Conservation (phyloP, 2,888 invertebrate genomes). For the Galeruca laticollis region DNA sequence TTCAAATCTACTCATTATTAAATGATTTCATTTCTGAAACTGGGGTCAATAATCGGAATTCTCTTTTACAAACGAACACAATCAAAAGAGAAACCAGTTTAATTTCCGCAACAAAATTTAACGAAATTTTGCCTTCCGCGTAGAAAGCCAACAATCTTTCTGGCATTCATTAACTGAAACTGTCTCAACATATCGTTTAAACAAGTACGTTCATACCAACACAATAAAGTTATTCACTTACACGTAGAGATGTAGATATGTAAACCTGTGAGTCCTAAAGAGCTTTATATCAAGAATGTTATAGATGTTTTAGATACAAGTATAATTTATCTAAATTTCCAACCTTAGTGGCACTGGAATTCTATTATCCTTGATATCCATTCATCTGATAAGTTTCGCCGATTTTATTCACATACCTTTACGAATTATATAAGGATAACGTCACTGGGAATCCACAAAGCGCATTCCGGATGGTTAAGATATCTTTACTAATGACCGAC, state of each 20-base stretch:
- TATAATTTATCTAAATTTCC: no score
- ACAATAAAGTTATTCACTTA: background rate
- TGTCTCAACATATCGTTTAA: constrained; percentile 8
- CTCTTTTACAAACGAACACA: no score
- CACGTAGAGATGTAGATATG: background rate
- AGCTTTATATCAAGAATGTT: no score
- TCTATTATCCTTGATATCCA: no score
- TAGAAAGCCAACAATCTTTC: background rate
- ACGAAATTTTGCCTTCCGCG: background rate
- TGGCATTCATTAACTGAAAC: constrained; percentile 27
- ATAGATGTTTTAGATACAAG: no score
- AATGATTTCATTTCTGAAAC: background rate
- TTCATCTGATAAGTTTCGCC: no score
- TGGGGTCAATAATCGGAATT: background rate
- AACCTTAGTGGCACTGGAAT: no score
- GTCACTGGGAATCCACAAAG: background rate
- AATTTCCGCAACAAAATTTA: no score
- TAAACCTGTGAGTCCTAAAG: no score
- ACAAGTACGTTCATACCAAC: constrained; percentile 1
- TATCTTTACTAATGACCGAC: constrained; percentile 29
- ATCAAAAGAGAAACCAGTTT: no score
- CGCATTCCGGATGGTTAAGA: constrained; percentile 4
- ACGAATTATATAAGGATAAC: background rate
- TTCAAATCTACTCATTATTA: no score
- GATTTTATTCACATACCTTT: background rate